A percentile compares a stretch with the other conserved stretches of the same genome.
Evolutionary conservation across 2,888 invertebrate genomes (phyloP).

Genomic region (Leucophenga maculata): DNA sequence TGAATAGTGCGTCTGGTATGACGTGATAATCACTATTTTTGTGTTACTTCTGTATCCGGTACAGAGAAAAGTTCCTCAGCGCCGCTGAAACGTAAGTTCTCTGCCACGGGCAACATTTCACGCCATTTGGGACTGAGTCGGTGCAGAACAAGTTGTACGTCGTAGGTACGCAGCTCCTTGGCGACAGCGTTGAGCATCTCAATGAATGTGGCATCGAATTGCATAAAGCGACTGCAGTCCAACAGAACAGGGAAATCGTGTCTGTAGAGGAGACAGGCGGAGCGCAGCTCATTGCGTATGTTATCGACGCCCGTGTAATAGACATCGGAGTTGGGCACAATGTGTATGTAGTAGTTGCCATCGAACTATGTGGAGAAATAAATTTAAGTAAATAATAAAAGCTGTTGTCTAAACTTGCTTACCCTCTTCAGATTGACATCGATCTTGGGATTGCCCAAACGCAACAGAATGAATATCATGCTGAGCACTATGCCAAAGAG

Average conservation of each 20-base stretch:
- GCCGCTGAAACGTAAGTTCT: conserved; percentile 56
- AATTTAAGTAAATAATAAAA: background rate
- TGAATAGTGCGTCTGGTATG: background rate
- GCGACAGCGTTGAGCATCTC: conserved; percentile 77
- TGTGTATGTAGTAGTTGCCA: conserved; percentile 74
- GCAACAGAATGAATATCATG: conserved; percentile 77
- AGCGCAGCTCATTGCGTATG: conserved; percentile 75
- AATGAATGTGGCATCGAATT: conserved; percentile 80
- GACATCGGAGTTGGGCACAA: conserved; percentile 79
- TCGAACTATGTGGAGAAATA: conserved; percentile 72
- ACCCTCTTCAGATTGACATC: conserved; percentile 61
- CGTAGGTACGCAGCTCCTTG: conserved; percentile 74
- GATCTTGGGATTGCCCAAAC: conserved; percentile 78
- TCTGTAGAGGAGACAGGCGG: conserved; percentile 73
- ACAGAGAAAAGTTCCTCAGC: conserved; percentile 42
- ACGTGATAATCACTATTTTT: background rate
- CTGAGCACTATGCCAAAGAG: conserved; percentile 80
- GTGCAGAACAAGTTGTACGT: conserved; percentile 73
- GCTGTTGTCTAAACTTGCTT: conserved; percentile 10
- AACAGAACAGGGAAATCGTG: conserved; percentile 75
- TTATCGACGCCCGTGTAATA: conserved; percentile 82
- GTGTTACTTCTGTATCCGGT: background rate
- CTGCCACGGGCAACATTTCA: conserved; percentile 49
- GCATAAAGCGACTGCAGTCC: conserved; percentile 78
- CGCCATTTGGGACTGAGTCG: conserved; percentile 54